These are phyloP conservation scores for Ceratoteleas bidentatus DNA, from an alignment of 1,140 invertebrate genomes.

Conservation along the genomic window DNA sequence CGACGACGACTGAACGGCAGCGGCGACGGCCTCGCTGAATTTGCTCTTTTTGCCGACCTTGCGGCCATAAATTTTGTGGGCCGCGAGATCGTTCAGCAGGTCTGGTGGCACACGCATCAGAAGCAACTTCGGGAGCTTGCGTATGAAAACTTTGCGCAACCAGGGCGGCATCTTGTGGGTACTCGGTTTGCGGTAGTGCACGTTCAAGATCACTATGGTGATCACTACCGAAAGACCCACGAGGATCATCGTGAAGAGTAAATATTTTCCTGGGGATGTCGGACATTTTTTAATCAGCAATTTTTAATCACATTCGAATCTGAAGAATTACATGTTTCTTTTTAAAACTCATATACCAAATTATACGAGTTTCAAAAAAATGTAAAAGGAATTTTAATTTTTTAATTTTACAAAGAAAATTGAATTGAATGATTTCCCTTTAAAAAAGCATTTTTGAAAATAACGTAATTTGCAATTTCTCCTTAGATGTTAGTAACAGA, in stretches of 20 bases:
- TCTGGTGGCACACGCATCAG: conserved; percentile 93
- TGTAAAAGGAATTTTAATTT: too few relatives aligned
- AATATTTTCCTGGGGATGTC: conserved; percentile 88
- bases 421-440: too few relatives aligned
- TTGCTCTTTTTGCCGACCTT: conserved; percentile 84
- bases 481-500: too few relatives aligned
- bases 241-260: conserved; percentile 99
- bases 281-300: too few relatives aligned
- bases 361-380: too few relatives aligned
- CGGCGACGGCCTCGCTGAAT: conserved; percentile 85
- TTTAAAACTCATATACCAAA: too few relatives aligned
- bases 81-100: conserved; percentile 88
- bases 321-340: too few relatives aligned
- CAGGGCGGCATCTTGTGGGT: conserved; percentile 98
- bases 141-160: conserved; percentile 94
- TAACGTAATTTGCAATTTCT: too few relatives aligned
- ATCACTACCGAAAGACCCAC: conserved; percentile 98
- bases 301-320: background rate
- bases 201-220: conserved; percentile 98
- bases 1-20: conserved; percentile 85
- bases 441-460: too few relatives aligned
- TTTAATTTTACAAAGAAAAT: too few relatives aligned
- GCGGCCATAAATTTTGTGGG: conserved; percentile 87
- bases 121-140: conserved; percentile 90
- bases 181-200: conserved; percentile 99